Evolutionary conservation across 2,113 vertebrate species (phyloP).

Genomic region (Phodopus roborovskii): DNA sequence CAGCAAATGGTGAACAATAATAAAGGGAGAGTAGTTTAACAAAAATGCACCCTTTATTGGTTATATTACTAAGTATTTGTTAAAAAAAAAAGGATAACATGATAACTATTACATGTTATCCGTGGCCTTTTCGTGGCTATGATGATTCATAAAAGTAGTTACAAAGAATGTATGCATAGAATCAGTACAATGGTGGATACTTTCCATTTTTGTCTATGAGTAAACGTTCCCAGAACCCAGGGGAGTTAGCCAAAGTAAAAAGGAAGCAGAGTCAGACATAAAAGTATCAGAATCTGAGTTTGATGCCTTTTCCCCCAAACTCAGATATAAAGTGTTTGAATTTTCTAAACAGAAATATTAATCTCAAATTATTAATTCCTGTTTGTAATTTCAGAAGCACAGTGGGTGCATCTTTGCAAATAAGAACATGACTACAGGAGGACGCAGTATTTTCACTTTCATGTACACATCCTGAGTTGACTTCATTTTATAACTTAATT

Average conservation of each 20-base stretch:
- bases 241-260: background rate
- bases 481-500: slow-evolving; percentile 7
- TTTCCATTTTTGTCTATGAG: background rate
- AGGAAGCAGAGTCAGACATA: background rate
- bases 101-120: background rate
- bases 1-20: background rate
- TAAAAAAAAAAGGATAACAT: background rate
- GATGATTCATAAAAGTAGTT: background rate
- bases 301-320: background rate
- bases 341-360: background rate
- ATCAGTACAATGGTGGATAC: background rate
- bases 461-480: slow-evolving; percentile 9
- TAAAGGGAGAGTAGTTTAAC: background rate
- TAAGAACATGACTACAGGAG: background rate
- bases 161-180: background rate
- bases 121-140: background rate
- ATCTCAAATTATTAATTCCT: background rate
- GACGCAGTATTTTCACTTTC: background rate
- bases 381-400: background rate
- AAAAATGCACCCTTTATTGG: background rate
- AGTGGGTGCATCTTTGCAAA: background rate
- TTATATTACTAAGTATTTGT: background rate
- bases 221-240: background rate
- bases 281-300: background rate
- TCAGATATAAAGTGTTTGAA: background rate